These are phyloP conservation scores for Orgyia antiqua DNA, from an alignment of 2,888 invertebrate species.

Conservation along the genomic window DNA sequence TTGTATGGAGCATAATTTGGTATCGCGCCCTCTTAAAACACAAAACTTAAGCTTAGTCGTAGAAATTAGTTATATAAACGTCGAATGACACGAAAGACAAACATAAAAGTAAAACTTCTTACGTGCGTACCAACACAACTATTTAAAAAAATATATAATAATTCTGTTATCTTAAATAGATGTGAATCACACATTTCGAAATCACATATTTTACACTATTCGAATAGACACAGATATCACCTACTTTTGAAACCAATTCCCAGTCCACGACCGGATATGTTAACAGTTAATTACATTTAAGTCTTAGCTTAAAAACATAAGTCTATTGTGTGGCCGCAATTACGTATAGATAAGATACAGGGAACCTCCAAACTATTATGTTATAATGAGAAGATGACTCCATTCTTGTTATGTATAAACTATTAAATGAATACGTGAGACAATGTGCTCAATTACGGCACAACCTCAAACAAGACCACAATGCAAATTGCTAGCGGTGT, in stretches of 20 bases:
- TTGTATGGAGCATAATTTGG: no score
- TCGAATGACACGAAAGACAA: no score
- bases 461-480: constrained; percentile 26
- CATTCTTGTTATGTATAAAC: constrained; percentile 26
- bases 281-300: constrained; percentile 21
- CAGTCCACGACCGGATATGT: constrained; percentile 4
- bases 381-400: constrained; percentile 27
- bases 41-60: no score
- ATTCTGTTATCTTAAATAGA: no score
- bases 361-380: constrained; percentile 26
- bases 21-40: no score
- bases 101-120: no score
- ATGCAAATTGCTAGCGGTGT: constrained; percentile 34
- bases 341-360: constrained; percentile 26
- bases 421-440: constrained; percentile 30
- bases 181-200: no score
- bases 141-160: no score
- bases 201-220: no score
- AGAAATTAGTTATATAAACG: no score
- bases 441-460: constrained; percentile 30
- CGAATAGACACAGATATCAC: constrained; percentile 14
- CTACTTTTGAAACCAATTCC: constrained; percentile 3
- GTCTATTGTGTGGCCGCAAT: constrained; percentile 35
- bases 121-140: no score
- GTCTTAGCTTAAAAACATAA: constrained; percentile 15